Conservation (phyloP, 1,140 invertebrate species). For the Brachionus sp. region DNA sequence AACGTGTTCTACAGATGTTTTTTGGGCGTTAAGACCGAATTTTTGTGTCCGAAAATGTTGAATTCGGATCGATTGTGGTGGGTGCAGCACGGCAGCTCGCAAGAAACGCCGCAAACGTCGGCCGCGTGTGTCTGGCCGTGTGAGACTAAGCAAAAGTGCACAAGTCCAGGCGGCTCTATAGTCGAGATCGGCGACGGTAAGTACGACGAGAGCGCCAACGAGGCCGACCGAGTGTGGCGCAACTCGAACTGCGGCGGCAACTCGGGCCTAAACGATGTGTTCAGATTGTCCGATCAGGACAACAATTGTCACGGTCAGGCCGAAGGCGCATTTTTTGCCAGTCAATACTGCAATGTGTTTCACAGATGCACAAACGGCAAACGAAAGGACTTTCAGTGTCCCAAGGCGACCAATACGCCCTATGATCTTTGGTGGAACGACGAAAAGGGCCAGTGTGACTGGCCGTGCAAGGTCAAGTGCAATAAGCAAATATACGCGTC, state of each 20-base stretch:
- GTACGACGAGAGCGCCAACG: slow-evolving; percentile 4
- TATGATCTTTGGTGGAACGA: slow-evolving; percentile 47
- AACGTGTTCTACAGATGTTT: slow-evolving; percentile 46
- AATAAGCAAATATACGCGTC: background rate
- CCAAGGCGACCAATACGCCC: slow-evolving; percentile 38
- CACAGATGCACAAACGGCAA: slow-evolving; percentile 33
- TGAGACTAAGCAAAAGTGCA: slow-evolving; percentile 18
- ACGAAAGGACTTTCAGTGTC: slow-evolving; percentile 38
- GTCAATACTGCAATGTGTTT: slow-evolving; percentile 42
- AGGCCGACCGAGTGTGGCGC: background rate
- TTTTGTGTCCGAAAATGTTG: slow-evolving; percentile 44
- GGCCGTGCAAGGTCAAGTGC: slow-evolving; percentile 39
- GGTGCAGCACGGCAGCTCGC: slow-evolving; percentile 39
- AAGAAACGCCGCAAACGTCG: slow-evolving; percentile 25
- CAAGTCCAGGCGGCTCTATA: slow-evolving; percentile 28
- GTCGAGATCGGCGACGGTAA: background rate
- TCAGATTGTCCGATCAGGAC: background rate
- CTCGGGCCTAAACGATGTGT: background rate
- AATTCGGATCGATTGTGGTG: slow-evolving; percentile 40
- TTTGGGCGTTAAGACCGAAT: slow-evolving; percentile 5
- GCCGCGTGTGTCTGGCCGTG: slow-evolving; percentile 45
- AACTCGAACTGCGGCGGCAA: background rate
- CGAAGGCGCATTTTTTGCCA: slow-evolving; percentile 31
- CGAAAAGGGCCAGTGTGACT: slow-evolving; percentile 39
- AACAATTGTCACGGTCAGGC: background rate